These are phyloP conservation scores for Dreissena polymorpha DNA, from an alignment of 1,140 invertebrate genomes.

Conservation along the genomic window DNA sequence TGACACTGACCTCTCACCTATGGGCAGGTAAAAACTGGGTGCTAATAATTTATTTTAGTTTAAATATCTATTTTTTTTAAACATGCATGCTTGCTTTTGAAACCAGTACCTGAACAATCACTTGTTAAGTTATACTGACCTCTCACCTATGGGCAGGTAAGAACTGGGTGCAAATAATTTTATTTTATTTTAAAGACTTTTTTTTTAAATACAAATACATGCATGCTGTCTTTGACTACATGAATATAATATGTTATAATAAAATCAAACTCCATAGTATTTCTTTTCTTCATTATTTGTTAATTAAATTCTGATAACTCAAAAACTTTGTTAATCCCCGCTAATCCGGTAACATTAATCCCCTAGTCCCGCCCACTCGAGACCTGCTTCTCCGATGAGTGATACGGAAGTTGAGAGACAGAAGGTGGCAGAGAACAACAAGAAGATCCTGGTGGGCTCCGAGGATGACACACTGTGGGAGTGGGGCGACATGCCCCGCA, in stretches of 20 bases:
- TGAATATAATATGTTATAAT: too few species aligned
- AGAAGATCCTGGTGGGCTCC: conserved; percentile 79
- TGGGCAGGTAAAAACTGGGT: conserved; percentile 82
- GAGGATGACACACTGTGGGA: conserved; percentile 88
- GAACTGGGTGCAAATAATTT: conserved; percentile 55
- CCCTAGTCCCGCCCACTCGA: conserved; percentile 84
- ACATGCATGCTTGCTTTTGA: too few species aligned
- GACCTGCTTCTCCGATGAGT: conserved; percentile 91
- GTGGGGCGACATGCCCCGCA: conserved; percentile 95
- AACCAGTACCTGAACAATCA: conserved; percentile 83
- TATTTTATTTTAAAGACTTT: neutral
- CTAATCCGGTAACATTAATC: too few species aligned
- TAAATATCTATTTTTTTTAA: too few species aligned
- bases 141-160: conserved; percentile 85
- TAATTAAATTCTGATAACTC: too few species aligned
- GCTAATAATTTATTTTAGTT: neutral
- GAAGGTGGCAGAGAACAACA: conserved; percentile 79
- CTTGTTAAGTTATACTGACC: conserved; percentile 95
- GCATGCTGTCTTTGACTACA: too few species aligned
- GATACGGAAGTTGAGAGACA: conserved; percentile 94
- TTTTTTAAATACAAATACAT: too few species aligned
- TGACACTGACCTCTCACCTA: conserved; percentile 90
- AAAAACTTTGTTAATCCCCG: too few species aligned
- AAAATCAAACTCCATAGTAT: too few species aligned
- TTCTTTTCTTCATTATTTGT: too few species aligned